Base-by-base conservation (phyloP, 1,140 invertebrate genomes). In the Calliopsis andreniformis region DNA sequence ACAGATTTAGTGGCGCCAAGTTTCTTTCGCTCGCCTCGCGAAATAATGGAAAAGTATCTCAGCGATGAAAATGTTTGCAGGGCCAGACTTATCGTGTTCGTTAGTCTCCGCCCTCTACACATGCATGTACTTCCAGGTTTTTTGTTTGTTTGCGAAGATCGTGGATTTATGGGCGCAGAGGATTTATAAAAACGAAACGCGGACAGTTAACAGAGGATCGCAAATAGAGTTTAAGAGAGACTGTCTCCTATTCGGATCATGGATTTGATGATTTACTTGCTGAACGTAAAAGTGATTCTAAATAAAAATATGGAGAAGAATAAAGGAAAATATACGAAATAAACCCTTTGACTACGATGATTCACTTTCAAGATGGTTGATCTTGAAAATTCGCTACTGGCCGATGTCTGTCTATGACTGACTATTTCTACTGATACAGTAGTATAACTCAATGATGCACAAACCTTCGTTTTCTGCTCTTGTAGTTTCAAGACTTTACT, bases 251-350 rank as follows among this genome's bases (percentile, higher is more conserved):
- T 39, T 59, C 32, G 32, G 56, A 59, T 59, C 56, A 59, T 59
- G n/a, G n/a, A n/a, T 42, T 59, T 7, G 32, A 59, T 59, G 56
- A 59, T 59, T 59, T 42, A 59, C n/a, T 59, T 32, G 32, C n/a
- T 18, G 18, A 2, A 6, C 0, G 30, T 18, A n/a, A 5, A 8
- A 20, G 18, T n/a, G n/a, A n/a, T n/a, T n/a, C n/a, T 32, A 20
- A 20, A 2, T n/a, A 32, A n/a, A 32, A n/a, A n/a, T n/a, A n/a
- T n/a, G n/a, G n/a, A n/a, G n/a, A n/a, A n/a, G n/a, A n/a, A n/a
- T n/a, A n/a, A n/a, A n/a, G n/a, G n/a, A n/a, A n/a, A n/a, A n/a
- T n/a, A n/a, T n/a, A n/a, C n/a, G n/a, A n/a, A n/a, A n/a, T n/a
- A n/a, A n/a, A n/a, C n/a, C n/a, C n/a, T n/a, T n/a, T n/a, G n/a